Evolutionary conservation across 2,113 vertebrate species (phyloP).

Genomic region (Zonotrichia leucophrys): DNA sequence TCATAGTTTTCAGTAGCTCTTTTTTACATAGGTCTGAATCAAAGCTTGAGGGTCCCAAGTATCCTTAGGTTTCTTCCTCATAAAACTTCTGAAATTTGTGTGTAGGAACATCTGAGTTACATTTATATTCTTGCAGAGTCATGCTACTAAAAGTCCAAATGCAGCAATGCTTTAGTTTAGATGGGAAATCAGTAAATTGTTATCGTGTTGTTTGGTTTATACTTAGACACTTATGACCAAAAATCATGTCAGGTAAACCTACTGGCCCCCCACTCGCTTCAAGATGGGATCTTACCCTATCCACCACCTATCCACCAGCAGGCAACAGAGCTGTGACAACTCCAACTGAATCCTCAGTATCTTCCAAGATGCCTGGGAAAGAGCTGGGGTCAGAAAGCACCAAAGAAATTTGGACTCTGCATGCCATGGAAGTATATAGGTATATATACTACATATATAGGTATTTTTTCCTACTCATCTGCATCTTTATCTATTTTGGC

Average conservation of each 20-base stretch:
- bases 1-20: not conserved
- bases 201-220: not conserved
- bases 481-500: not conserved
- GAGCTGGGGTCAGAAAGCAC: not conserved
- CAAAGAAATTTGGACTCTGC: not conserved
- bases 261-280: too few species aligned
- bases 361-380: not conserved
- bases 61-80: not conserved
- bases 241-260: not conserved
- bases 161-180: not conserved
- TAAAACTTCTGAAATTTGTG: not conserved
- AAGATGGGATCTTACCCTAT: not conserved
- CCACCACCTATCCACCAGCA: not conserved
- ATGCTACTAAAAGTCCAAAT: not conserved
- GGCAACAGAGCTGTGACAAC: accelerated
- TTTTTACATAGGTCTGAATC: not conserved
- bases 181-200: not conserved
- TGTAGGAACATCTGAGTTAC: not conserved
- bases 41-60: not conserved
- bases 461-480: not conserved
- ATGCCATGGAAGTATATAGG: not conserved
- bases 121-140: not conserved
- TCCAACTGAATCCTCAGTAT: not conserved
- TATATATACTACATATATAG: not conserved
- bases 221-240: not conserved